A percentile compares a stretch with the other conserved stretches of the same genome.
Evolutionary conservation across 2,888 invertebrate species (phyloP).

Genomic region (Cerceris rybyensis): DNA sequence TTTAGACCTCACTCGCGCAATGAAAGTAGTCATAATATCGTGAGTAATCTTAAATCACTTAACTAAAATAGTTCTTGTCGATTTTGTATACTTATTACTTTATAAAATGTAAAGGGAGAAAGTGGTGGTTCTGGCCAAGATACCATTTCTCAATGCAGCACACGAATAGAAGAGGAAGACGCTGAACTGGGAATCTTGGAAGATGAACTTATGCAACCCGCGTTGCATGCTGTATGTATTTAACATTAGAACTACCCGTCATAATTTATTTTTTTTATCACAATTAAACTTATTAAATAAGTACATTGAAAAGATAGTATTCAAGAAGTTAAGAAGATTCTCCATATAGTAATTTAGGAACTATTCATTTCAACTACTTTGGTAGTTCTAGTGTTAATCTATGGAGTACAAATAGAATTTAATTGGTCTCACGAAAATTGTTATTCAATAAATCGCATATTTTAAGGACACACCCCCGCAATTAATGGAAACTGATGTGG

Average conservation of each 20-base stretch:
- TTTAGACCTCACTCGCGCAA: slow-evolving; percentile 95
- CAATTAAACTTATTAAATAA: too few species aligned
- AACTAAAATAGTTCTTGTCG: neutral
- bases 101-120: slow-evolving; percentile 67
- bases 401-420: too few species aligned
- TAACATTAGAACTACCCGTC: neutral
- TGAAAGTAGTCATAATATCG: slow-evolving; percentile 85
- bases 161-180: slow-evolving; percentile 87
- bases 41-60: slow-evolving; percentile 74
- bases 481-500: slow-evolving; percentile 72
- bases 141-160: slow-evolving; percentile 78
- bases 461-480: slow-evolving; percentile 72
- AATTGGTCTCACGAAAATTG: too few species aligned
- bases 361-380: too few species aligned
- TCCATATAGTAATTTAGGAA: too few species aligned
- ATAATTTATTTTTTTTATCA: too few species aligned
- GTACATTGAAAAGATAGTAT: too few species aligned
- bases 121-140: slow-evolving; percentile 71
- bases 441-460: neutral
- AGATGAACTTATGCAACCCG: slow-evolving; percentile 71
- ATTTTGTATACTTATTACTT: neutral
- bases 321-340: too few species aligned
- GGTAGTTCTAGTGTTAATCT: too few species aligned
- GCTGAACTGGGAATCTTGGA: slow-evolving; percentile 75
- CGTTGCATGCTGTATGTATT: slow-evolving; percentile 67